phyloP scores from a whole-genome alignment of 2,113 vertebrate species.

The Corydoras maculifer region DNA sequence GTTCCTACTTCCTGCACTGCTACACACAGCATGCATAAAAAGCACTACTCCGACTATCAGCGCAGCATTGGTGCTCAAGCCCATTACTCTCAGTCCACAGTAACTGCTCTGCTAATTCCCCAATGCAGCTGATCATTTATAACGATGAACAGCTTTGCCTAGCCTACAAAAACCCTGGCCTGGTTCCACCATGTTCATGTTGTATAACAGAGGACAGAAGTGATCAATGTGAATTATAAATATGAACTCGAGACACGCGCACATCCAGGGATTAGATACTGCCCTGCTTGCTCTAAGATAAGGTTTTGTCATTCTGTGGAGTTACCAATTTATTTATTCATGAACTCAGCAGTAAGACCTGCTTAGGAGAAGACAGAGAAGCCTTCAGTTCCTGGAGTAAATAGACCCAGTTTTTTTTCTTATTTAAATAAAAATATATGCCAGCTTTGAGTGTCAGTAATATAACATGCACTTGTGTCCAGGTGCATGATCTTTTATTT shows the following conservation, averaged over 20 bases:
- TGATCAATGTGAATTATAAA: conserved; percentile 44
- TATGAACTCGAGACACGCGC: conserved; percentile 33
- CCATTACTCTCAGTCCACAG: conserved; percentile 63
- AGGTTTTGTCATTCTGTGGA: conserved; percentile 25
- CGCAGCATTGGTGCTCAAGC: conserved; percentile 55
- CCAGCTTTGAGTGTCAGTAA: too few species aligned
- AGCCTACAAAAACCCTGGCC: conserved; percentile 28
- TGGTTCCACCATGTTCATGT: conserved; percentile 31
- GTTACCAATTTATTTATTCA: conserved; percentile 33
- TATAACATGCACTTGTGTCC: too few species aligned
- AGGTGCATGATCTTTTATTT: too few species aligned
- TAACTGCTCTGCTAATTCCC: conserved; percentile 67
- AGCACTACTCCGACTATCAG: conserved; percentile 59
- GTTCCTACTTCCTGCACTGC: conserved; percentile 72
- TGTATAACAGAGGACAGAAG: conserved; percentile 39
- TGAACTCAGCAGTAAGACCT: neutral
- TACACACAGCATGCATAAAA: conserved; percentile 77
- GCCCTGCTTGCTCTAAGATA: conserved; percentile 26
- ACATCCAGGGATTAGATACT: conserved; percentile 31
- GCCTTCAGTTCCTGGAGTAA: too few species aligned
- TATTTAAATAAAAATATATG: too few species aligned
- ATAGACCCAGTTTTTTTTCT: too few species aligned
- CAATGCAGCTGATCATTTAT: conserved; percentile 50
- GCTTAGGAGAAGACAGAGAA: too few species aligned
- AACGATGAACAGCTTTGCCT: conserved; percentile 36